Percentiles rank a stretch among this genome's conserved stretches.
Conservation (phyloP, 2,888 invertebrate genomes). For the Rhimphoctona megacephalus region DNA sequence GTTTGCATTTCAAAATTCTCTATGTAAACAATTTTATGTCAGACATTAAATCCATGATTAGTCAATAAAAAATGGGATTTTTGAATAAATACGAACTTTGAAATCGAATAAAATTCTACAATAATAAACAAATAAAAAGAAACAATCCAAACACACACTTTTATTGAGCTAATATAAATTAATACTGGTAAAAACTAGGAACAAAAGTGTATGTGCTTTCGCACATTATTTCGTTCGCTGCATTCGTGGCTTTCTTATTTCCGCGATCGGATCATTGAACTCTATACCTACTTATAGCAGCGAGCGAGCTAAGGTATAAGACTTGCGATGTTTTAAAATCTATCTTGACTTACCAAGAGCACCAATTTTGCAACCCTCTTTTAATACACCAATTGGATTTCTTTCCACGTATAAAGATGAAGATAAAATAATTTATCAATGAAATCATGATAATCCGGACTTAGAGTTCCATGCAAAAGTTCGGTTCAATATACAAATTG, state of each 20-base stretch:
- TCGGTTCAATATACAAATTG: conserved; percentile 14
- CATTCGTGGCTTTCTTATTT: conserved; percentile 61
- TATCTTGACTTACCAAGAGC: conserved; percentile 6
- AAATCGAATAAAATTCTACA: background rate
- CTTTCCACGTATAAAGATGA: background rate
- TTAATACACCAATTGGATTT: background rate
- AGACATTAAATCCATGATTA: background rate
- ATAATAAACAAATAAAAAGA: background rate
- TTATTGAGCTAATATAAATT: too few species aligned
- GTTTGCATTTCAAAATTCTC: background rate
- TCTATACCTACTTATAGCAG: conserved; percentile 64
- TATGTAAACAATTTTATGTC: background rate
- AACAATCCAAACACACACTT: background rate
- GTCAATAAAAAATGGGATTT: background rate
- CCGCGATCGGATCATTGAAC: conserved; percentile 65
- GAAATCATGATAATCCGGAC: conserved; percentile 34
- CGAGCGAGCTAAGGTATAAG: conserved; percentile 19
- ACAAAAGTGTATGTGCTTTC: background rate
- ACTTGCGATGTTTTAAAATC: conserved; percentile 47
- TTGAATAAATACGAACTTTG: background rate
- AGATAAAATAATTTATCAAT: conserved; percentile 25
- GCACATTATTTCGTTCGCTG: conserved; percentile 18
- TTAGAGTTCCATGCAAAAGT: conserved; percentile 20
- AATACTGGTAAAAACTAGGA: background rate
- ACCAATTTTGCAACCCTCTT: conserved; percentile 11